Evolutionary conservation across 2,797 vertebrate genomes (phyloP), one percentile per base, ranked within the genome.

Genomic region (Agapornis canus): DNA sequence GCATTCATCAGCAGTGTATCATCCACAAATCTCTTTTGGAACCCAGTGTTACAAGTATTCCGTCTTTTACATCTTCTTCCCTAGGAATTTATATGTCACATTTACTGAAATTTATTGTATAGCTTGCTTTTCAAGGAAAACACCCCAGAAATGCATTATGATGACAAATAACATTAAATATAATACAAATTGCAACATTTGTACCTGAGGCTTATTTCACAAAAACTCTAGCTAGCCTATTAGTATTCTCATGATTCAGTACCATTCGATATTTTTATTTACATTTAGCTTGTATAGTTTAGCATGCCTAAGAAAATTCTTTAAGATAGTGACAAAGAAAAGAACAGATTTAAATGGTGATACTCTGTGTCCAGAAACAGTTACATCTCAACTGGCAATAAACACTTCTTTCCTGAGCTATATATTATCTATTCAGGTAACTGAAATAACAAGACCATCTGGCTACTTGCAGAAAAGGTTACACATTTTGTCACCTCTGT

Each of bases 381-480:
- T 43, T 68, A 47, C 18, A n/a, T 37, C 66, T 79, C 56, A 80
- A 21, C 19, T 90, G 31, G 86, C 29, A 90, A 57, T 25, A 82
- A 48, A 64, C 45, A 72, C 21, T 85, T 80, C 63, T 93, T 89
- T 81, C 64, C 57, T 61, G 29, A 77, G 72, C 75, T 77, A 81
- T 76, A n/a, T 43, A 56, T 82, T 85, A 80, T 14, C 90, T 75
- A 71, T 91, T 92, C 96, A 93, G n/a, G 57, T 68, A 65, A 61
- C 76, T 65, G 71, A 91, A 95, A 84, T 48, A 94, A 88, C 76
- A 94, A 69, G 65, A 87, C 95, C 71, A 95, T 95, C 90, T 95
- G 96, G 84, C 90, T 75, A 47, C 57, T 69, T 73, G 60, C 78
- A 92, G 9, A 61, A 70, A 75, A 88, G 68, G 86, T 90, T 68